A percentile compares a stretch with the other conserved stretches of the same genome.
Evolutionary conservation across 2,797 vertebrate species (phyloP).

Genomic region (Chaetophractus vellerosus): DNA sequence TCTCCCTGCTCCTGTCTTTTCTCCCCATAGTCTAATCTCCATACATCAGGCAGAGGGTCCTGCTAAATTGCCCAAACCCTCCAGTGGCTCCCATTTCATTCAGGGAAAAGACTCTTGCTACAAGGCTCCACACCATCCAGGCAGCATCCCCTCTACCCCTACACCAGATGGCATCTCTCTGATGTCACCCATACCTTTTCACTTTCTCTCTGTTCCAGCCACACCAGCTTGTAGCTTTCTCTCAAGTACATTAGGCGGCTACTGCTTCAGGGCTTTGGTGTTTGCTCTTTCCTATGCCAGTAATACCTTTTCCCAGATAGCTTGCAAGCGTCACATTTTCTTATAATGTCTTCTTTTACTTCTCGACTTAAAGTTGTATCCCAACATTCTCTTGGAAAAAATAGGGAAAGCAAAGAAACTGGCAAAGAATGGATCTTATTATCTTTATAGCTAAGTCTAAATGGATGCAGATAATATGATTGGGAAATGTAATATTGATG

Average conservation of each 20-base stretch:
- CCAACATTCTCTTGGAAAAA: neutral
- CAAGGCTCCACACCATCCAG: neutral
- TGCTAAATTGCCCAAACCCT: neutral
- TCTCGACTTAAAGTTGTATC: conserved; percentile 2
- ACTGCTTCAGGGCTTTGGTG: neutral
- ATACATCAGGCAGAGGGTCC: neutral
- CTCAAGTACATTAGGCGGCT: neutral
- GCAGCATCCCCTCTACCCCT: too few relatives aligned
- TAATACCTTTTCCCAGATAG: neutral
- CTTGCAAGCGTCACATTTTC: neutral
- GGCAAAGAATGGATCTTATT: neutral
- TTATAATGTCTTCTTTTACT: conserved; percentile 26
- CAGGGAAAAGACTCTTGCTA: too few relatives aligned
- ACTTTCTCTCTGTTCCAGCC: neutral
- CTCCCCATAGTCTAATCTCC: neutral
- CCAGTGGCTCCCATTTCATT: neutral
- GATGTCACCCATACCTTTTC: neutral
- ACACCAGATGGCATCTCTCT: neutral
- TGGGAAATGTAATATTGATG: neutral
- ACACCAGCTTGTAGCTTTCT: neutral
- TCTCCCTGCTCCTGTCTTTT: neutral
- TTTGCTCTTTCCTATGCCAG: neutral
- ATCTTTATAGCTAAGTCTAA: conserved; percentile 1
- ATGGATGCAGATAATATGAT: conserved; percentile 6
- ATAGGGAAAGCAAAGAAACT: neutral